phyloP scores from a whole-genome alignment of 2,113 vertebrate species.

The Caranx ignobilis region DNA sequence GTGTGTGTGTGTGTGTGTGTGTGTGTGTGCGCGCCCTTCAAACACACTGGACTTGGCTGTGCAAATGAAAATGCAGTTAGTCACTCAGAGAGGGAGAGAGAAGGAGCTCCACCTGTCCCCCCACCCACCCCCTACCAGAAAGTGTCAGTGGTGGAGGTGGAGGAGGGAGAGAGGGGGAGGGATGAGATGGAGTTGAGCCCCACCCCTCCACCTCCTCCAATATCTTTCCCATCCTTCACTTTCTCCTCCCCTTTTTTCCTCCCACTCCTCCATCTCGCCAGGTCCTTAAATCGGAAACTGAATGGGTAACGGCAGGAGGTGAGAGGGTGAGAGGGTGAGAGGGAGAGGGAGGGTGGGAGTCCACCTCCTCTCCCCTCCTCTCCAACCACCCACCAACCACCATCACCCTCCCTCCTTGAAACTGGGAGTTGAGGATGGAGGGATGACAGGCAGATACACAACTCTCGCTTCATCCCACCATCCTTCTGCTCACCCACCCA shows the following conservation, averaged over 20 bases:
- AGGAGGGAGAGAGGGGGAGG: background rate
- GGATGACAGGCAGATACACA: background rate
- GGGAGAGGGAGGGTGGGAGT: background rate
- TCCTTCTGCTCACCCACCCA: slow-evolving; percentile 20
- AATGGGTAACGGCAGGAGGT: background rate
- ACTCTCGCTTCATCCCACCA: background rate
- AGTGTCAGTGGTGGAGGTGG: slow-evolving; percentile 12
- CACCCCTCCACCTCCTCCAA: slow-evolving; percentile 14
- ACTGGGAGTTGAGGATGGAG: background rate
- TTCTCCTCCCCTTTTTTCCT: background rate
- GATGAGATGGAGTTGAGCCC: slow-evolving; percentile 7
- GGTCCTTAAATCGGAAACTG: background rate
- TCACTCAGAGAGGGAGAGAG: slow-evolving; percentile 26
- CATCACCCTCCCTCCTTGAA: background rate
- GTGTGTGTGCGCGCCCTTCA: slow-evolving; percentile 39
- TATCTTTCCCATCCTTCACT: background rate
- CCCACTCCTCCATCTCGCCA: background rate
- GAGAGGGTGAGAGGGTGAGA: background rate
- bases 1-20: background rate
- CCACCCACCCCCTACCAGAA: slow-evolving; percentile 28
- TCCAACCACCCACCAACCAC: background rate
- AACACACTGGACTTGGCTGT: slow-evolving; percentile 29
- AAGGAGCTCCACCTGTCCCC: slow-evolving; percentile 55
- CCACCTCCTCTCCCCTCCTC: background rate
- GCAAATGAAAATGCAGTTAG: slow-evolving; percentile 44